Conservation (phyloP, 2,797 vertebrate genomes). For the Esox lucius region DNA sequence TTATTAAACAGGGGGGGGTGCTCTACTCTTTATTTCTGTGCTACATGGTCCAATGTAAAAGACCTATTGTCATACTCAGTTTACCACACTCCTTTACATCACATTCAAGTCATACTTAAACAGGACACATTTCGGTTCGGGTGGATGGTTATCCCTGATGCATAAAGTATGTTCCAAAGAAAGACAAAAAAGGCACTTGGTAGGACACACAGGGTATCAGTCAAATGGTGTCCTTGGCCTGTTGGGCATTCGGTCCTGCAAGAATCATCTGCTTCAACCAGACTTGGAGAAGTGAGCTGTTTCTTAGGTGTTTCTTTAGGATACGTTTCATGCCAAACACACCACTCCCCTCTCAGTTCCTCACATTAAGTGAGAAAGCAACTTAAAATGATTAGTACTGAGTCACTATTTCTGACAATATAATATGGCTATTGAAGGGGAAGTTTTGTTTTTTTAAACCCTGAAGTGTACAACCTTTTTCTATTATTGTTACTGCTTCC, state of each 20-base stretch:
- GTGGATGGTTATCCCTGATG: background rate
- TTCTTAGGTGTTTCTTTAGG: constrained; percentile 7
- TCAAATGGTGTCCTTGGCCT: background rate
- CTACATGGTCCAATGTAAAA: background rate
- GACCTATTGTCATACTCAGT: background rate
- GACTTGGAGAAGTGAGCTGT: constrained; percentile 17
- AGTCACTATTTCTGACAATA: background rate
- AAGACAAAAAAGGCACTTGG: background rate
- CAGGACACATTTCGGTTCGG: background rate
- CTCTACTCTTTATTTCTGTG: background rate
- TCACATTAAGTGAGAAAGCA: constrained; percentile 3
- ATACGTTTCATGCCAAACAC: background rate
- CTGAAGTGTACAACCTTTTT: background rate
- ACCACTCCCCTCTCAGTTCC: constrained; percentile 28
- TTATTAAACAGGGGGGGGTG: constrained; percentile 10
- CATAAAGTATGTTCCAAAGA: background rate
- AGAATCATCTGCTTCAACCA: background rate
- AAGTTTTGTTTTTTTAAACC: background rate
- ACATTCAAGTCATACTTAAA: background rate
- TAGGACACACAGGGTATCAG: background rate
- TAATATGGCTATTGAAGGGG: background rate
- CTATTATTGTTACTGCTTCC: background rate
- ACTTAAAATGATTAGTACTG: background rate
- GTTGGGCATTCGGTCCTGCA: background rate
- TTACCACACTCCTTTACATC: background rate